These are phyloP conservation scores for Kryptolebias marmoratus DNA, from an alignment of 2,113 vertebrate species.

Conservation along the genomic window DNA sequence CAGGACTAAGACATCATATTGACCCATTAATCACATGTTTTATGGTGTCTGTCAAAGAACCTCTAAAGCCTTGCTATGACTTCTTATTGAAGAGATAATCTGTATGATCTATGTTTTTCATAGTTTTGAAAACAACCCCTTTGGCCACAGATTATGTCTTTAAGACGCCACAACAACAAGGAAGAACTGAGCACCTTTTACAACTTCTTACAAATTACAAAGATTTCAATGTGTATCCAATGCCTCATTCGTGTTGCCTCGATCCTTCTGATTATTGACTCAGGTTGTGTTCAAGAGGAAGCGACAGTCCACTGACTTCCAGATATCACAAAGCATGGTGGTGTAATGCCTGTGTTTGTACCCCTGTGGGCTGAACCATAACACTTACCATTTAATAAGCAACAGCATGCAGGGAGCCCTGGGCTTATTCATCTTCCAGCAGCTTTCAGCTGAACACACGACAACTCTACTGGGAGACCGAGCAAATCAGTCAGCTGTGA, in stretches of 20 bases:
- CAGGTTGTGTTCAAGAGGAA: slow-evolving; percentile 58
- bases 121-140: background rate
- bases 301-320: slow-evolving; percentile 48
- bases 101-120: background rate
- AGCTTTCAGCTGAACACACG: slow-evolving; percentile 60
- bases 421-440: slow-evolving; percentile 62
- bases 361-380: slow-evolving; percentile 62
- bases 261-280: slow-evolving; percentile 56
- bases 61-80: background rate
- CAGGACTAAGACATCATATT: background rate
- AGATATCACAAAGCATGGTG: slow-evolving; percentile 56
- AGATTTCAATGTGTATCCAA: background rate
- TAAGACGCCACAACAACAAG: no score
- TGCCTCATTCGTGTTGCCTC: slow-evolving; percentile 22
- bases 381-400: slow-evolving; percentile 76
- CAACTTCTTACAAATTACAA: no score
- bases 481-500: slow-evolving; percentile 50
- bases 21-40: slow-evolving; percentile 1
- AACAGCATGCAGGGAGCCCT: slow-evolving; percentile 60
- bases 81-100: background rate
- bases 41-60: background rate
- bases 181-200: no score
- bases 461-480: slow-evolving; percentile 41
- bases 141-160: no score
- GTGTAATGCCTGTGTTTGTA: slow-evolving; percentile 63